Base-by-base conservation (phyloP, 2,888 invertebrate species). In the Idaea aversata region DNA sequence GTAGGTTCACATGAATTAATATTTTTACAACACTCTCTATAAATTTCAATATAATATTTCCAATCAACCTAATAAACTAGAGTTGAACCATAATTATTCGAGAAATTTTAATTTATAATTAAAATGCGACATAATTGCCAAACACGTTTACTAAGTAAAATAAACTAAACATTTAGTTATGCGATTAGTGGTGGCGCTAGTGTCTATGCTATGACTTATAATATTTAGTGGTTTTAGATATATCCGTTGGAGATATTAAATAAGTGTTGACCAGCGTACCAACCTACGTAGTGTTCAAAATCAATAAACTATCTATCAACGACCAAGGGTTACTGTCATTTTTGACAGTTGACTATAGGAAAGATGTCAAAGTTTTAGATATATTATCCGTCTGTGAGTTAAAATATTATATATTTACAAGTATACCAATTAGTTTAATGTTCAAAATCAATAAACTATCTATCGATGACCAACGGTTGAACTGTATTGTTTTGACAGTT, bases 131-230 rank as follows among this genome's bases (percentile, higher is more conserved):
- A 47, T 47, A 47, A 47, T 47, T 47, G 47, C 47, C 47, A 47
- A 47, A 47, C 47, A 10, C 7, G 47, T 47, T 47, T 47, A 38
- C 10, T 38, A 38, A 38, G 38, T 38, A 38, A 38, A 38, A 6
- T 84, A 80, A 81, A 83, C 83, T 63, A 65, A 62, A 64, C 58
- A 63, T 59, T 16, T 25, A 61, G 63, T 47, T 47, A 10, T 47
- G 10, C 47, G 0, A 13, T 7, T 10, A 7, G 47, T 47, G 10
- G 6, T 47, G 47, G 47, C 47, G 47, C 47, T 47, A 47, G 47
- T 47, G 13, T 47, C 47, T 47, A 47, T 10, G 47, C 13, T 4
- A 13, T 47, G 6, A 47, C 10, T 47, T 10, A 10, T 47, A 47
- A 47, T 36, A 47, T 47, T 47, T 47, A 47, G 10, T 47, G 7